Evolutionary conservation across 2,888 invertebrate genomes (phyloP), one percentile per base, ranked within the genome.

Genomic region (Thalpophila matura): DNA sequence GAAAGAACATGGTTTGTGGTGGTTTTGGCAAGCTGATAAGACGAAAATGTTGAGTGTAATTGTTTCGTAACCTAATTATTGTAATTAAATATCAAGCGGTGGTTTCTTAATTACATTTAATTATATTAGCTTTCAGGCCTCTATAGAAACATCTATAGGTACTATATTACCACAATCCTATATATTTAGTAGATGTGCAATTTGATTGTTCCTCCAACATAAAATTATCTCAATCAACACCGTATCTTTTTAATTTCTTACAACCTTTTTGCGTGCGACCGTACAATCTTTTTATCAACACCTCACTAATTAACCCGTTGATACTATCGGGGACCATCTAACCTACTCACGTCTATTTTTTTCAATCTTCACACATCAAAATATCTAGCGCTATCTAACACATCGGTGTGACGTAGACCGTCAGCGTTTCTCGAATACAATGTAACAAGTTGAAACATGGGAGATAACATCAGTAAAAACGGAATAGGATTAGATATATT

Each of bases 321-420:
- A 73, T 64, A 65, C 77, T 84, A 80, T 79, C 85, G 77, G 60
- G 57, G 40, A 50, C 51, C 62, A 83, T 85, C 81, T 86, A 77
- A 80, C 80, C 79, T 69, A 83, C 83, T 81, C 82, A 75, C 70
- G 84, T 84, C 82, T 74, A 73, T 77, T 78, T 80, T 82, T 85
- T 89, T 89, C 81, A 83, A 77, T 80, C 81, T 86, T 86, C 84
- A 86, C 89, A 86, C 87, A 89, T 91, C 90, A 90, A 87, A 91
- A 89, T 87, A 86, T 87, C 83, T 88, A 81, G 86, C 80, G 67
- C 82, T 91, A 91, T 92, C 91, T 82, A 57, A 42, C 74, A 67
- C 82, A 90, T 91, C 89, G 68, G 83, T 74, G 86, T 86, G 87
- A 88, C 86, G 85, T 49, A 43, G 40, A 45, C 47, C 79, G 87